Conservation (phyloP, 2,113 vertebrate genomes). For the Diadophis punctatus region DNA sequence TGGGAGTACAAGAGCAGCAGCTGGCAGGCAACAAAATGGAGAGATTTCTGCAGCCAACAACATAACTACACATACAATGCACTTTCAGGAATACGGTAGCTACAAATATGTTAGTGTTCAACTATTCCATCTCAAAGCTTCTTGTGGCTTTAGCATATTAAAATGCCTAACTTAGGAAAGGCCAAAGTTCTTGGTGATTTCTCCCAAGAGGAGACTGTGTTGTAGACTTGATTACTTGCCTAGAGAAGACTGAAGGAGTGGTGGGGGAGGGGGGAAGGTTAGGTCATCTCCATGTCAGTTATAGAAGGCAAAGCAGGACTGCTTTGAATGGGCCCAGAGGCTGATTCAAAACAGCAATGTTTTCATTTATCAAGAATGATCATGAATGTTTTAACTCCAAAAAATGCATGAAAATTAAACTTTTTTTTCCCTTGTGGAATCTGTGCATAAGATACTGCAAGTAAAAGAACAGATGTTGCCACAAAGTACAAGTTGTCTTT, state of each 20-base stretch:
- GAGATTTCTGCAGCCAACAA: background rate
- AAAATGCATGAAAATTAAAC: background rate
- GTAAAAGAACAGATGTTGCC: background rate
- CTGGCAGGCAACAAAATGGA: background rate
- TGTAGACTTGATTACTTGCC: background rate
- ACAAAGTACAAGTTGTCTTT: background rate
- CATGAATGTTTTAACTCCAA: background rate
- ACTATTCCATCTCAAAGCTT: slow-evolving; percentile 5
- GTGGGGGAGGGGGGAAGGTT: rapidly evolving
- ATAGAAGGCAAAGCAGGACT: background rate
- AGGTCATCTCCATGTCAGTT: background rate
- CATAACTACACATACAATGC: background rate
- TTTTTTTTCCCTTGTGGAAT: background rate
- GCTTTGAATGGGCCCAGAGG: background rate
- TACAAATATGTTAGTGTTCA: rapidly evolving
- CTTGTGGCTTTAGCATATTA: slow-evolving; percentile 4
- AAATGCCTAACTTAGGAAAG: background rate
- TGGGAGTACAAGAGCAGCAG: rapidly evolving
- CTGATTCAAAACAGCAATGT: background rate
- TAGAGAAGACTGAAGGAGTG: background rate
- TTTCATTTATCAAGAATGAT: slow-evolving; percentile 3
- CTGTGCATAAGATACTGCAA: background rate
- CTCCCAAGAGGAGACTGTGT: background rate
- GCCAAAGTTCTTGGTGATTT: background rate
- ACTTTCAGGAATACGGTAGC: background rate